These are phyloP conservation scores for Drosophila affinis DNA, from an alignment of 2,888 invertebrate genomes.

Conservation along the genomic window DNA sequence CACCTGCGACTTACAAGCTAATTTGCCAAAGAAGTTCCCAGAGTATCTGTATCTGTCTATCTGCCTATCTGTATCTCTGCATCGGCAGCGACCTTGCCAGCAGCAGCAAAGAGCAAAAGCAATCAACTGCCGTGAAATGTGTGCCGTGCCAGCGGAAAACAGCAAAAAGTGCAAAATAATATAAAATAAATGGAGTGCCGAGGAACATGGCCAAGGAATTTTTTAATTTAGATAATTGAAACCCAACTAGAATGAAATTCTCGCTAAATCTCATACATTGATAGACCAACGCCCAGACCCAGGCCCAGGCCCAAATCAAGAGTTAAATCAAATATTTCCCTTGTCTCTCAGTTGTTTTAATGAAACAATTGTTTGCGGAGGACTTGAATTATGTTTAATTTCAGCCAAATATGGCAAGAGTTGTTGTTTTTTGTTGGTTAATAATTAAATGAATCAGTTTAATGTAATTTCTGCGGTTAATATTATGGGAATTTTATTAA, in stretches of 20 bases:
- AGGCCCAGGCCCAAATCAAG: not conserved
- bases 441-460: constrained; percentile 51
- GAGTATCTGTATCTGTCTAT: constrained; percentile 27
- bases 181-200: constrained; percentile 25
- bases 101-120: constrained; percentile 41
- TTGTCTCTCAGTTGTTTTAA: constrained; percentile 43
- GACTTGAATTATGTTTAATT: constrained; percentile 33
- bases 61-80: constrained; percentile 40
- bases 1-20: constrained; percentile 58
- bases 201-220: constrained; percentile 64
- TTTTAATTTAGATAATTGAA: constrained; percentile 76
- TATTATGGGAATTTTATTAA: constrained; percentile 37
- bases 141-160: constrained; percentile 42
- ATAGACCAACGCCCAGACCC: not conserved
- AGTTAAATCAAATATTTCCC: constrained; percentile 49
- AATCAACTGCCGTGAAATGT: constrained; percentile 65
- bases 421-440: constrained; percentile 28
- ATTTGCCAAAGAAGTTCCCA: constrained; percentile 57
- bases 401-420: constrained; percentile 28
- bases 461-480: constrained; percentile 30
- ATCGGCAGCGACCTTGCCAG: constrained; percentile 43
- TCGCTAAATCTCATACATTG: constrained; percentile 1
- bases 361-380: not conserved
- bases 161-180: constrained; percentile 47
- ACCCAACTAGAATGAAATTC: constrained; percentile 21